A percentile compares a stretch with the other conserved stretches of the same genome.
Conservation (phyloP, 2,797 vertebrate species). For the Oceanodroma leucorhoa region DNA sequence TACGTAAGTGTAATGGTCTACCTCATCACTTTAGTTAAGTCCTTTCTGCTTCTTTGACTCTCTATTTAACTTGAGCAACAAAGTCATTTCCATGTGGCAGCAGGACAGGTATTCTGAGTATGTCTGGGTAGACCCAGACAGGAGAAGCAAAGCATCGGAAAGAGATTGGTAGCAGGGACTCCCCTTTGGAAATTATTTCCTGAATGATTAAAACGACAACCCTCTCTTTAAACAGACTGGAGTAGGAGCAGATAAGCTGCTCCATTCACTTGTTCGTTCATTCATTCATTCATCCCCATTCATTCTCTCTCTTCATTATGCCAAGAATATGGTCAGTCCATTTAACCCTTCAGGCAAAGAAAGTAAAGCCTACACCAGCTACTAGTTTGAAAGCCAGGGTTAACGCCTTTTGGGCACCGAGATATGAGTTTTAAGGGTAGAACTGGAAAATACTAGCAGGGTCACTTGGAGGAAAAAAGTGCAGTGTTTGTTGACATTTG, state of each 20-base stretch:
- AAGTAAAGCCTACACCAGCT: background rate
- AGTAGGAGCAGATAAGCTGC: slow-evolving; percentile 53
- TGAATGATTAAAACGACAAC: slow-evolving; percentile 21
- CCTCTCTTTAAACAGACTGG: slow-evolving; percentile 34
- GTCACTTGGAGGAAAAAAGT: background rate
- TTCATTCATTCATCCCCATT: slow-evolving; percentile 58
- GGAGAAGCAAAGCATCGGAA: background rate
- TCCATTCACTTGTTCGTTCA: slow-evolving; percentile 62
- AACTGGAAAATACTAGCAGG: background rate
- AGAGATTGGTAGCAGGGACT: background rate
- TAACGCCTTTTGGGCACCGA: background rate
- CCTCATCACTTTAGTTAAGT: background rate
- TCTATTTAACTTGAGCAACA: background rate
- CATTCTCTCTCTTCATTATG: slow-evolving; percentile 22
- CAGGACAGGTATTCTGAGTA: background rate
- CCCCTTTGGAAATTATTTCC: slow-evolving; percentile 17
- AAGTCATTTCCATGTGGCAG: slow-evolving; percentile 2
- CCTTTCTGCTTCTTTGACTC: background rate
- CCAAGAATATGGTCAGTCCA: slow-evolving; percentile 3
- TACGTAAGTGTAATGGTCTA: background rate
- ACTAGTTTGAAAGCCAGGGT: background rate
- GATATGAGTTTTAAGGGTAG: background rate
- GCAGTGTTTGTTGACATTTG: background rate
- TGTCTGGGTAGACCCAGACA: background rate
- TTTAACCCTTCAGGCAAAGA: slow-evolving; percentile 33